Percentiles rank a stretch among this genome's conserved stretches.
phyloP scores from a whole-genome alignment of 2,797 vertebrate species.

The Darevskia nairensis region DNA sequence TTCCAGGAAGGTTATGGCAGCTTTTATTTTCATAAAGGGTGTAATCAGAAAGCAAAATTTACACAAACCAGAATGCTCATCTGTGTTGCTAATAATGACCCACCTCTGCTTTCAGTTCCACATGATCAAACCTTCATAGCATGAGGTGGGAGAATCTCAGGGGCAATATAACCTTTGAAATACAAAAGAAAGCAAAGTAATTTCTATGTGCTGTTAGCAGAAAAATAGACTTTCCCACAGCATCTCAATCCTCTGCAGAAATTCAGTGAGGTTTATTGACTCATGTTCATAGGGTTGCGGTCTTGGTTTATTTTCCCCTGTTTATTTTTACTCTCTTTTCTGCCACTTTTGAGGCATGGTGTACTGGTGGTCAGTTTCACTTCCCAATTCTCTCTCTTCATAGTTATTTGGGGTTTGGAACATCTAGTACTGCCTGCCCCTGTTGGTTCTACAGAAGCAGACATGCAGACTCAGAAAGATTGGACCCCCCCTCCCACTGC shows the following conservation, averaged over 20 bases:
- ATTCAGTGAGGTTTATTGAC: neutral
- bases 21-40: neutral
- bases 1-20: neutral
- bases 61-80: neutral
- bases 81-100: neutral
- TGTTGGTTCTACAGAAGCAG: neutral
- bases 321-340: neutral
- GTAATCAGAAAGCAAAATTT: neutral
- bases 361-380: conserved; percentile 2
- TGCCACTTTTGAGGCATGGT: neutral
- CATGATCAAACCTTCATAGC: neutral
- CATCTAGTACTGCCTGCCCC: neutral
- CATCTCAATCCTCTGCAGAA: neutral
- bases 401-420: neutral
- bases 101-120: conserved; percentile 3
- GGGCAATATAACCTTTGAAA: neutral
- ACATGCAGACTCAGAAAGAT: neutral
- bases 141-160: neutral
- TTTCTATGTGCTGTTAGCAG: neutral
- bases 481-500: too few species aligned
- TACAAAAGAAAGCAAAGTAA: neutral
- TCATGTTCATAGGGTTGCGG: neutral
- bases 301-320: too few species aligned
- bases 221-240: neutral
- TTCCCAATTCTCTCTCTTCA: neutral